Percentiles rank a stretch among this genome's conserved stretches.
Evolutionary conservation across 2,888 invertebrate species (phyloP).

Genomic region (Cerastis leucographa): DNA sequence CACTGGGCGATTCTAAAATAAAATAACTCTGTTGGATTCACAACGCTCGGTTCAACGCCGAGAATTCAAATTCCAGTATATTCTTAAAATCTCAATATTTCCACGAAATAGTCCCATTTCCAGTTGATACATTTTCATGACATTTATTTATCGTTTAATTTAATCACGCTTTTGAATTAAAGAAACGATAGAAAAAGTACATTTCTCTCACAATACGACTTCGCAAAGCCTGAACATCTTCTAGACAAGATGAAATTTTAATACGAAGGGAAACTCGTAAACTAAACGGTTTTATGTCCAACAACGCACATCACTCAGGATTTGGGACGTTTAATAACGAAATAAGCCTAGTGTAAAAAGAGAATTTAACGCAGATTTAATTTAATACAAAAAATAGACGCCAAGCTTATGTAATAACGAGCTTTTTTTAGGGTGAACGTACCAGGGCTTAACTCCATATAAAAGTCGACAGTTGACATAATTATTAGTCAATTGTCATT

Average conservation of each 20-base stretch:
- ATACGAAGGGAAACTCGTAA: constrained; percentile 51
- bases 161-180: not conserved
- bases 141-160: not conserved
- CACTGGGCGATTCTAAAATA: not conserved
- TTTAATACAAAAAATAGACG: constrained; percentile 30
- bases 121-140: not conserved
- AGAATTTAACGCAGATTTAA: constrained; percentile 20
- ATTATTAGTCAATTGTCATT: too few relatives aligned
- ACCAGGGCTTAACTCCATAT: not conserved
- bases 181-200: not conserved
- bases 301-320: constrained; percentile 49
- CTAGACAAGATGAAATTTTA: constrained; percentile 56
- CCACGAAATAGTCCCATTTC: not conserved
- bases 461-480: not conserved
- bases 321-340: constrained; percentile 51
- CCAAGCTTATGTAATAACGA: not conserved
- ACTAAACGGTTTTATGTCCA: constrained; percentile 54
- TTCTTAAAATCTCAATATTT: not conserved
- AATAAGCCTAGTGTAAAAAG: constrained; percentile 45
- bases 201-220: constrained; percentile 10
- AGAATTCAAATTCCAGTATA: not conserved
- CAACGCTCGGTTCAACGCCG: too few relatives aligned
- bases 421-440: not conserved
- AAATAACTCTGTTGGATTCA: not conserved
- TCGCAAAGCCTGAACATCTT: constrained; percentile 26